A percentile compares a stretch with the other conserved stretches of the same genome.
These are phyloP conservation scores for Ploceus nigricollis DNA, from an alignment of 2,113 vertebrate genomes.

Conservation along the genomic window DNA sequence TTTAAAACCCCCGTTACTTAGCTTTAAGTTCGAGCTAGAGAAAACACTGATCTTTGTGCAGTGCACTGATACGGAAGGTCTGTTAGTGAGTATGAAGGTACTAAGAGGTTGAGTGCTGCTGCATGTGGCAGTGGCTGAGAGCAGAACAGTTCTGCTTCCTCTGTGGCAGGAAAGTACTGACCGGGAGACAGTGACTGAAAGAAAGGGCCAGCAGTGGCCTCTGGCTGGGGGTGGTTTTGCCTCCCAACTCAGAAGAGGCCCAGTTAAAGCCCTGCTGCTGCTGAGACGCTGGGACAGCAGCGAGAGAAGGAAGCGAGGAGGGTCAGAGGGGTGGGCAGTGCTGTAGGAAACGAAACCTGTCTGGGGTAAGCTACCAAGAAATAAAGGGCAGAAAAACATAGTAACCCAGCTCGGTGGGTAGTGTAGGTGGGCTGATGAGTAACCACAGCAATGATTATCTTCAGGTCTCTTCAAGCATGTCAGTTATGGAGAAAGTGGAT, in stretches of 20 bases:
- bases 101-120: background rate
- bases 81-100: background rate
- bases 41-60: background rate
- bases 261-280: background rate
- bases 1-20: background rate
- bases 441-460: background rate
- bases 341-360: background rate
- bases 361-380: background rate
- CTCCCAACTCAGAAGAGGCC: background rate
- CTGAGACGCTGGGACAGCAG: background rate
- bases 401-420: background rate
- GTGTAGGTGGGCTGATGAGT: background rate
- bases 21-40: background rate
- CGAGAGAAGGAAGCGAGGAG: accelerated
- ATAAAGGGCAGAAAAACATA: background rate
- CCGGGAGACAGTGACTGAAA: background rate
- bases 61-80: background rate
- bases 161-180: background rate
- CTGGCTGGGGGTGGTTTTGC: background rate
- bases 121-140: background rate
- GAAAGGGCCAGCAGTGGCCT: background rate
- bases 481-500: background rate
- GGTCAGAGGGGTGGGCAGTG: background rate
- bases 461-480: background rate
- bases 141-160: background rate